Conservation (phyloP, 23 tunicate species). For the Styela plicata region DNA sequence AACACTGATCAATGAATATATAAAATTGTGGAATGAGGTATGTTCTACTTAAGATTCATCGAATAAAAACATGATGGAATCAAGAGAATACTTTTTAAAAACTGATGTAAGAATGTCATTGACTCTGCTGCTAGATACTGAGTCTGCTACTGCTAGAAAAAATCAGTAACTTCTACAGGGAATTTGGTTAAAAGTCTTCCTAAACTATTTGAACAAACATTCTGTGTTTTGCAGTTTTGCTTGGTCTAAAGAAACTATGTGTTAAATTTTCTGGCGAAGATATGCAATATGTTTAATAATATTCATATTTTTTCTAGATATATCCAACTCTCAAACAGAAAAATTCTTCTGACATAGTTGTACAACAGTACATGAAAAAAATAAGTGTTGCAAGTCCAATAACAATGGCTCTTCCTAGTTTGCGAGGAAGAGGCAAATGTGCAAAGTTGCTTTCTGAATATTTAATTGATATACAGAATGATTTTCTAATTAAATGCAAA, state of each 20-base stretch:
- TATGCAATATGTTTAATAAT: neutral
- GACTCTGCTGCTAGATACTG: no score
- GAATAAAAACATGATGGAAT: no score
- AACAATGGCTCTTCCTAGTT: conserved; percentile 72
- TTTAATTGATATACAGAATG: conserved; percentile 55
- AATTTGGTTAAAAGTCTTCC: no score
- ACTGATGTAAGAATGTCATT: no score
- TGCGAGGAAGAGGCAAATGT: conserved; percentile 72
- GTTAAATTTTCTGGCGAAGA: no score
- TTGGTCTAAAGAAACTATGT: no score
- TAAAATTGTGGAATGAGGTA: neutral
- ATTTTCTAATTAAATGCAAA: conserved; percentile 39
- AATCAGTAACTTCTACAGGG: no score
- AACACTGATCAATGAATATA: neutral
- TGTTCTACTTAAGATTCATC: neutral
- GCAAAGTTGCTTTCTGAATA: conserved; percentile 50
- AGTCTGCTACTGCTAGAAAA: no score
- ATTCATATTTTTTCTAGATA: neutral
- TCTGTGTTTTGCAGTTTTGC: no score
- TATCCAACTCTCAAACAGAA: neutral
- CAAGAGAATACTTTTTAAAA: no score
- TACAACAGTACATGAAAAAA: neutral
- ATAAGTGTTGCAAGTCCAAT: conserved; percentile 44
- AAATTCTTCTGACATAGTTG: neutral
- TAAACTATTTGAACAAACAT: no score